Conservation (phyloP, 1,140 invertebrate species). For the Drosophila ogumai region DNA sequence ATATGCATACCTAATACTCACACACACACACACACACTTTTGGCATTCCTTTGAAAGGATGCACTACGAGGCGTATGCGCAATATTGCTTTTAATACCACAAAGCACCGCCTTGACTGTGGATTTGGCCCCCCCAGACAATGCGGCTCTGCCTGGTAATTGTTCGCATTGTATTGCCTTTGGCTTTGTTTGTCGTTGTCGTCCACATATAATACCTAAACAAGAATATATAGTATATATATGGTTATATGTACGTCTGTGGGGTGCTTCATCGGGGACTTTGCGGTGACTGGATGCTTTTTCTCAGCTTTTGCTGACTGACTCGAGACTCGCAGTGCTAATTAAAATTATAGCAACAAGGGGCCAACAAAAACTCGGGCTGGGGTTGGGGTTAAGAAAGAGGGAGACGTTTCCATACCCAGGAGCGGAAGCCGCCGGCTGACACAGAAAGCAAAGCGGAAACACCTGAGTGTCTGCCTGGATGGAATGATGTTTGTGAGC, state of each 20-base stretch:
- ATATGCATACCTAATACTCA: slow-evolving; percentile 16
- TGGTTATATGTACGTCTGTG: not conserved
- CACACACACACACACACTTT: not conserved
- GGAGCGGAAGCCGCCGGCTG: slow-evolving; percentile 32
- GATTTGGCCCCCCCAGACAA: slow-evolving; percentile 40
- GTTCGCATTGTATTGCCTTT: slow-evolving; percentile 56
- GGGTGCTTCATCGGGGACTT: slow-evolving; percentile 11
- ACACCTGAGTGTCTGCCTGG: slow-evolving; percentile 27
- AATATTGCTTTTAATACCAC: slow-evolving; percentile 22
- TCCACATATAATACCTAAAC: slow-evolving; percentile 7
- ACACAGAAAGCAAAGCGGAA: slow-evolving; percentile 66
- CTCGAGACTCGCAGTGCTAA: slow-evolving; percentile 57
- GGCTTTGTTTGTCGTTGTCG: slow-evolving; percentile 27
- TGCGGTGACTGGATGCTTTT: slow-evolving; percentile 34
- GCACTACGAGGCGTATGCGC: slow-evolving; percentile 58
- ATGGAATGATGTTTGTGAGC: slow-evolving; percentile 21
- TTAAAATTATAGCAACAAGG: slow-evolving; percentile 74
- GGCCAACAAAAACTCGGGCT: slow-evolving; percentile 6
- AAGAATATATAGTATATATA: slow-evolving; percentile 9
- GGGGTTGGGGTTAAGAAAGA: not conserved
- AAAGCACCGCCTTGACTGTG: slow-evolving; percentile 10
- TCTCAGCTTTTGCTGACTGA: slow-evolving; percentile 1
- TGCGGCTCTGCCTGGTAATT: slow-evolving; percentile 41
- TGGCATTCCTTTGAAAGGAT: slow-evolving; percentile 38
- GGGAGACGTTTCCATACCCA: not conserved